These are phyloP conservation scores for Malacosoma neustria DNA, from an alignment of 2,888 invertebrate genomes.

Conservation along the genomic window DNA sequence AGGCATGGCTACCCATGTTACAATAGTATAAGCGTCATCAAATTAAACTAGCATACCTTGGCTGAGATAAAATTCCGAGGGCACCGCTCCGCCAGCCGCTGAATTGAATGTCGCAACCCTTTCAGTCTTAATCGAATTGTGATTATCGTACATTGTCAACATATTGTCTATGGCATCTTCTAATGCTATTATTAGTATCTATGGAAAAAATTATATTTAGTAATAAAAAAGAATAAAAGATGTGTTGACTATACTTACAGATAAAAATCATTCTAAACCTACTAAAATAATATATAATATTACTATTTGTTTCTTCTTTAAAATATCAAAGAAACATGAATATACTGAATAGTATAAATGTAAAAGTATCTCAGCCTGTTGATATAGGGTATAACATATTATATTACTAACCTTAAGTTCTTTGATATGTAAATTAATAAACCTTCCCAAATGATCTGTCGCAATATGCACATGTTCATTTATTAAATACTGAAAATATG, in stretches of 20 bases:
- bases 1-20: too few relatives aligned
- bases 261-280: too few relatives aligned
- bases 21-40: too few relatives aligned
- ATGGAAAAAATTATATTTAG: too few relatives aligned
- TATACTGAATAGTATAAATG: too few relatives aligned
- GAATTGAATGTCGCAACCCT: conserved; percentile 45
- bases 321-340: too few relatives aligned
- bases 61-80: conserved; percentile 60
- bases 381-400: neutral
- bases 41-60: too few relatives aligned
- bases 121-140: conserved; percentile 58
- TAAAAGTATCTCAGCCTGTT: too few relatives aligned
- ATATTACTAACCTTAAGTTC: conserved; percentile 46
- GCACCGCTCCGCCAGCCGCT: conserved; percentile 49
- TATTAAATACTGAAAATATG: conserved; percentile 45
- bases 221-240: too few relatives aligned
- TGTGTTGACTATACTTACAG: too few relatives aligned
- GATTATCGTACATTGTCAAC: conserved; percentile 67
- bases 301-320: too few relatives aligned
- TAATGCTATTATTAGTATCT: conserved; percentile 58
- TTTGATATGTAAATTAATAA: conserved; percentile 50
- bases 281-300: too few relatives aligned
- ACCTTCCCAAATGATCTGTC: conserved; percentile 54
- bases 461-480: conserved; percentile 62
- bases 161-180: conserved; percentile 65